phyloP scores from a whole-genome alignment of 2,113 vertebrate species.

The Sarotherodon lohbergeri region DNA sequence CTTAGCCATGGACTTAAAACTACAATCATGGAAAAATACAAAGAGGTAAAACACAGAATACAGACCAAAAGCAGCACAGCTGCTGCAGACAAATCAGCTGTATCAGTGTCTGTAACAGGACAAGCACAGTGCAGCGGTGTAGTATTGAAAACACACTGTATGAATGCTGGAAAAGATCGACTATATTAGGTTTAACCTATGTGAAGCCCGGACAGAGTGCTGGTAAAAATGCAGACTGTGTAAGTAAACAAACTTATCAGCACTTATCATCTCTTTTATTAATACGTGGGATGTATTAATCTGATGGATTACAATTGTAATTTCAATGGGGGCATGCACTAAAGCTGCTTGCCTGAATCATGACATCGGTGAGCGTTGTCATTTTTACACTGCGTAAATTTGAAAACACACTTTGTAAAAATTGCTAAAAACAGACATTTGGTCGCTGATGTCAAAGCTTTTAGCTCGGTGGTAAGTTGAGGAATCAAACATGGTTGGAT shows the following conservation, averaged over 20 bases:
- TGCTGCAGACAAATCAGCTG: fast-evolving
- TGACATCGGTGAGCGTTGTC: constrained; percentile 10
- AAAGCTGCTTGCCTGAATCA: background rate
- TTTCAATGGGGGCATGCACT: background rate
- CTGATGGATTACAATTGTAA: background rate
- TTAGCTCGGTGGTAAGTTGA: background rate
- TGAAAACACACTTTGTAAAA: background rate
- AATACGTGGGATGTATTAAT: background rate
- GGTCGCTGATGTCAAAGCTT: fast-evolving
- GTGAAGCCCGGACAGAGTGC: background rate
- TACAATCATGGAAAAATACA: background rate
- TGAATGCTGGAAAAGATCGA: background rate
- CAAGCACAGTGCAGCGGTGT: fast-evolving
- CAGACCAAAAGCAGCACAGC: background rate
- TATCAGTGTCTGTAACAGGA: background rate
- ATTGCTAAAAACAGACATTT: background rate
- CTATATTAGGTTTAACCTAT: background rate
- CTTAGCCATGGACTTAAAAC: background rate
- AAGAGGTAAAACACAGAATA: background rate
- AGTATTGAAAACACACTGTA: background rate
- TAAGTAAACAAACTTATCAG: background rate
- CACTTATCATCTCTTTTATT: background rate
- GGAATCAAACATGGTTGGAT: background rate
- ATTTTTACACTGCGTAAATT: constrained; percentile 5
- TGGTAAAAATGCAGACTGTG: background rate